Conservation (phyloP, 2,113 vertebrate species). For the Cichladusa arquata region DNA sequence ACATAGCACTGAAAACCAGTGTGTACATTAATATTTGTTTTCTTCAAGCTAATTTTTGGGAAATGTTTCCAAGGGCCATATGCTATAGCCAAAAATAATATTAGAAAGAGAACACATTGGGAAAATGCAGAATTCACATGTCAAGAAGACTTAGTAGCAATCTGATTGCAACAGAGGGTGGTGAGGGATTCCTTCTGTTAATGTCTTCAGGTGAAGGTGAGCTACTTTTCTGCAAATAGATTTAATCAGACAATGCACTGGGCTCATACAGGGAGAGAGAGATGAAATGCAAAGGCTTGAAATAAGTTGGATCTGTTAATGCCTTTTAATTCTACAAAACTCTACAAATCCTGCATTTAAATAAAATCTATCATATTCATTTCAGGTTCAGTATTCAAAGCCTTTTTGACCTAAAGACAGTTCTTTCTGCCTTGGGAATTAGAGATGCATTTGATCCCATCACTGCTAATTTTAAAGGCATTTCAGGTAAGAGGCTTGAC, state of each 20-base stretch:
- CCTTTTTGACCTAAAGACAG: constrained; percentile 83
- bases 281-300: neutral
- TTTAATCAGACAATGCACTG: neutral
- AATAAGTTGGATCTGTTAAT: neutral
- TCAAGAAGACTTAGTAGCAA: neutral
- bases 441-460: constrained; percentile 83
- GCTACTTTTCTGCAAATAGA: neutral
- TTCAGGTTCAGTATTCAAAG: constrained; percentile 87
- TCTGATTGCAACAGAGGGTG: neutral
- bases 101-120: neutral
- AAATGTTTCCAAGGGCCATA: neutral
- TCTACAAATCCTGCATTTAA: neutral
- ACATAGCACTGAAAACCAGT: neutral
- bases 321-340: neutral
- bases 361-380: constrained; percentile 10
- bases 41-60: neutral
- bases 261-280: neutral
- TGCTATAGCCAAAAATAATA: neutral
- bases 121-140: neutral
- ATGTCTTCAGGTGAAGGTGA: neutral
- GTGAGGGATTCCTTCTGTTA: neutral
- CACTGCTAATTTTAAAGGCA: constrained; percentile 86
- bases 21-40: neutral
- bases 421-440: constrained; percentile 82
- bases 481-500: constrained; percentile 80